These are phyloP conservation scores for Laupala kohalensis DNA, from an alignment of 1,140 invertebrate species.

Conservation along the genomic window DNA sequence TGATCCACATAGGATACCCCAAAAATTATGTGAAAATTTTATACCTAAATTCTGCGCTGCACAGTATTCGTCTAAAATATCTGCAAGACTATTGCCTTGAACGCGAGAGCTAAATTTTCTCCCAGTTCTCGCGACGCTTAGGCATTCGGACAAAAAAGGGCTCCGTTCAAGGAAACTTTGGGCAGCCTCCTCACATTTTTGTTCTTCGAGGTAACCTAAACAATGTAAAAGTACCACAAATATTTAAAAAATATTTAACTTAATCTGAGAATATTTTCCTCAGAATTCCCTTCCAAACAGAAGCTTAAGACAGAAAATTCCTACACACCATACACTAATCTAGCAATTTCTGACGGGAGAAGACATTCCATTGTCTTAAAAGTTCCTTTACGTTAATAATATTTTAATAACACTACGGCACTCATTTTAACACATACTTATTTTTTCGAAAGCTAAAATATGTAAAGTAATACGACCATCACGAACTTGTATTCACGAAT, in stretches of 20 bases:
- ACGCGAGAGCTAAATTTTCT: constrained; percentile 29
- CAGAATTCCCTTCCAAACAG: constrained; percentile 15
- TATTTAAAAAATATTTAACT: constrained; percentile 16
- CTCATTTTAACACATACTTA: too few relatives aligned
- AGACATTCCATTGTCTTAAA: constrained; percentile 25
- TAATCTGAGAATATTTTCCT: constrained; percentile 15
- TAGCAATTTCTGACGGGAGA: constrained; percentile 32
- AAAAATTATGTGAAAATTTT: too few relatives aligned
- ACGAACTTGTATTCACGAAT: too few relatives aligned
- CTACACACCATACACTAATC: constrained; percentile 30
- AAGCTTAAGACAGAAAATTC: constrained; percentile 4
- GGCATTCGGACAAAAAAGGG: constrained; percentile 31
- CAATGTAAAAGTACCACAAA: constrained; percentile 6
- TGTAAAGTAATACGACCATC: too few relatives aligned
- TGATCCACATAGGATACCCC: too few relatives aligned
- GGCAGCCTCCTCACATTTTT: constrained; percentile 30
- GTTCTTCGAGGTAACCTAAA: constrained; percentile 31
- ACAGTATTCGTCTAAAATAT: constrained; percentile 32
- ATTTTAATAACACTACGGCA: too few relatives aligned
- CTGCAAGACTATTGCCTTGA: constrained; percentile 25
- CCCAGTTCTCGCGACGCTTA: constrained; percentile 25
- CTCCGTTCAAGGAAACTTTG: constrained; percentile 30
- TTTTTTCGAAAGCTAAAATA: too few relatives aligned
- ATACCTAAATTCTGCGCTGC: constrained; percentile 26
- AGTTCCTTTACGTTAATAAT: neutral